Evolutionary conservation across 2,888 invertebrate species (phyloP).

Genomic region (Dioctria linearis): DNA sequence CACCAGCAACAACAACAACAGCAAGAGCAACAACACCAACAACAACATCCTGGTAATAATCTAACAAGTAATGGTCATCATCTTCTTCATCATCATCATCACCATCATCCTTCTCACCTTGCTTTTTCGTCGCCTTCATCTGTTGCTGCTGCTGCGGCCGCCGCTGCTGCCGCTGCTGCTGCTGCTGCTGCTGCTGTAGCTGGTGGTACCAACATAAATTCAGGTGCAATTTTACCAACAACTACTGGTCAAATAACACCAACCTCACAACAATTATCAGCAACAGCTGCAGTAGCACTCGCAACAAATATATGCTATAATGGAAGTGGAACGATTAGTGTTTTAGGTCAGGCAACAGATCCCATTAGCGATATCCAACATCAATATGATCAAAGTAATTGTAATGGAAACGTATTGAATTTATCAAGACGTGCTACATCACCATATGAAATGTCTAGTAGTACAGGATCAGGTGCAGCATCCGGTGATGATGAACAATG

Average conservation of each 20-base stretch:
- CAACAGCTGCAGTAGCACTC: constrained; percentile 61
- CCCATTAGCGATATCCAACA: constrained; percentile 6
- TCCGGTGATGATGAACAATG: constrained; percentile 72
- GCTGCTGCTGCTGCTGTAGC: constrained; percentile 44
- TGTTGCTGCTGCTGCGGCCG: constrained; percentile 54
- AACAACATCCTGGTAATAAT: constrained; percentile 47
- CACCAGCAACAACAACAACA: constrained; percentile 36
- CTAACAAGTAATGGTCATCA: constrained; percentile 33
- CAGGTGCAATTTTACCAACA: neutral
- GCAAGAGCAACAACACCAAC: constrained; percentile 51
- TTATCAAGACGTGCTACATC: constrained; percentile 80
- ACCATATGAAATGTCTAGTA: constrained; percentile 84
- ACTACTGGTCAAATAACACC: constrained; percentile 22
- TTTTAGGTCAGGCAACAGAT: constrained; percentile 26
- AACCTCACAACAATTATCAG: constrained; percentile 40
- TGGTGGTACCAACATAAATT: constrained; percentile 7
- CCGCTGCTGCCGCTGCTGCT: constrained; percentile 60
- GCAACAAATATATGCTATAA: constrained; percentile 57
- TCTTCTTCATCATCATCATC: constrained; percentile 58
- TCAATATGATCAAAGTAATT: constrained; percentile 45
- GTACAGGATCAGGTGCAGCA: constrained; percentile 73
- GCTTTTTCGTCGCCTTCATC: constrained; percentile 59
- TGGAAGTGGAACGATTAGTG: constrained; percentile 35
- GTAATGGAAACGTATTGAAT: constrained; percentile 76
- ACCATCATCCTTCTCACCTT: constrained; percentile 56